A percentile compares a stretch with the other conserved stretches of the same genome.
These are phyloP conservation scores for Capitulum mitella DNA, from an alignment of 2,888 invertebrate species.

Conservation along the genomic window DNA sequence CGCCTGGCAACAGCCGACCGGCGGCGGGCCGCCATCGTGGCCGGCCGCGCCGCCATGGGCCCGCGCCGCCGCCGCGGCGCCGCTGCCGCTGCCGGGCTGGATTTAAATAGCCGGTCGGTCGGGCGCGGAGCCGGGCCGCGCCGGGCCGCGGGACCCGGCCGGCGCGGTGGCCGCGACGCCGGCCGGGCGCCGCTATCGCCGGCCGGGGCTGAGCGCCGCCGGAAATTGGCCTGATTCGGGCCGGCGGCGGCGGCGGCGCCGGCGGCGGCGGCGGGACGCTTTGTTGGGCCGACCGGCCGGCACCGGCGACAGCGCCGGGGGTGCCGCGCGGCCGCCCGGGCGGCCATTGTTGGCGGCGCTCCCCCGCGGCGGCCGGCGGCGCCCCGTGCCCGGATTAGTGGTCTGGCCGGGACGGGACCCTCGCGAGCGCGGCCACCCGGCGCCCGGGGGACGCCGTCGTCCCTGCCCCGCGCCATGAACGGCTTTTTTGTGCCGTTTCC, in stretches of 20 bases:
- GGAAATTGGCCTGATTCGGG: slow-evolving; percentile 1
- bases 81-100: background rate
- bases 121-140: background rate
- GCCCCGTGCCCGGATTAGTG: background rate
- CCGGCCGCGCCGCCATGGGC: background rate
- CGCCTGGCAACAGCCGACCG: slow-evolving; percentile 20
- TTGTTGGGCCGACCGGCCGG: background rate
- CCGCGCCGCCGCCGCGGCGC: background rate
- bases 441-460: background rate
- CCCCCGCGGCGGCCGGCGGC: background rate
- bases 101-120: background rate
- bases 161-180: background rate
- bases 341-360: background rate
- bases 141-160: background rate
- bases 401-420: background rate
- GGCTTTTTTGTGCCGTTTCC: no score
- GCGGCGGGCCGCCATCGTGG: background rate
- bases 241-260: background rate
- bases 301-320: background rate
- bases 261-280: background rate
- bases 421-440: background rate
- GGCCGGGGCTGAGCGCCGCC: background rate
- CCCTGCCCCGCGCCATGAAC: background rate
- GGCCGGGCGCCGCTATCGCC: background rate
- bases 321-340: background rate